Evolutionary conservation across 2,113 vertebrate species (phyloP), one percentile per base, ranked within the genome.

Genomic region (Macroglossus sobrinus): DNA sequence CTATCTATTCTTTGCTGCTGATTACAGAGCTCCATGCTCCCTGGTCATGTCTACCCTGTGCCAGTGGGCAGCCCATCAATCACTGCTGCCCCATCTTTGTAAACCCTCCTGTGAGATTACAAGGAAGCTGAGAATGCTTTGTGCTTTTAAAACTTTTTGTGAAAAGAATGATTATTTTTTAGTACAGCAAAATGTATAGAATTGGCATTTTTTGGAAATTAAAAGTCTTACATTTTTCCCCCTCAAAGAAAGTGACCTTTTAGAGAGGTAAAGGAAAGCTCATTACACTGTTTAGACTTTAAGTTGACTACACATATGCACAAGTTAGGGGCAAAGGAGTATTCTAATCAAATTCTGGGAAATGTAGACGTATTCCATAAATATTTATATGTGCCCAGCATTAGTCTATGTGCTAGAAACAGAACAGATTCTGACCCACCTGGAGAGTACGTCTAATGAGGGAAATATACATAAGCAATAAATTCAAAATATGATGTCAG

Each of bases 31-130:
- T 53, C 33, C 30, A 1, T 24, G 40, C 12, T 71, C 21, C 14
- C 21, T 35, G 63, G 24, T 24, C 18, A 24, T 24, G n/a, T 28
- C 26, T 19, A 35, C 21, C 6, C 21, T 5, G 5, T 33, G 43
- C 45, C 43, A 4, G 0, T 0, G 19, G 26, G 50, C 33, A 57
- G 38, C 63, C 19, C 1, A 6, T 40, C 55, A 4, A 4, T 22
- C 8, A 33, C 28, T 64, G 43, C 45, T 26, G 13, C 3, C 50
- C 16, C 13, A 10, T 1, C 4, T 26, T 45, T 38, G 4, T 57
- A 53, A 59, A 14, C 15, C 13, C 16, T 86, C 40, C 35, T 75
- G 13, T 12, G 28, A 30, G 38, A 28, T 15, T 13, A 22, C 18
- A 47, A 50, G 50, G 50, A 15, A 2, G 0, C 45, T 71, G 43